Evolutionary conservation across 2,113 vertebrate genomes (phyloP), one percentile per base, ranked within the genome.

Genomic region (Artemisiospiza belli): DNA sequence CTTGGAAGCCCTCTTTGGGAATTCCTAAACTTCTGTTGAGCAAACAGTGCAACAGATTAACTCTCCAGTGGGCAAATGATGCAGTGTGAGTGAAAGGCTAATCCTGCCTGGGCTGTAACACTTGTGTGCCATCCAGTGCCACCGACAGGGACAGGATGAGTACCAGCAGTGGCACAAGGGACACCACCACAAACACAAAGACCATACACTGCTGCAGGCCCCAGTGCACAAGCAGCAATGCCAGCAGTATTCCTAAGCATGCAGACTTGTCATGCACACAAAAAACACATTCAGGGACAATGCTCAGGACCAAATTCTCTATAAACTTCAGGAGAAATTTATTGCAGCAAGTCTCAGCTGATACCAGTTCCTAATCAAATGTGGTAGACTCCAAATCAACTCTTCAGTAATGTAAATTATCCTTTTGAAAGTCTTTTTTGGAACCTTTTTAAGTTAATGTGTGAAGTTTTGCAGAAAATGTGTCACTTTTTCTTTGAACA

Each of bases 361-460:
- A 95, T 85, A 88, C 82, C 62, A 94, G 78, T 30, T 91, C 94
- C 90, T 94, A 95, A 96, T 95, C 96, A 92, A 95, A 95, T 83
- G 87, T 91, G 91, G 90, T 86, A 96, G 91, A 94, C 93, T 92
- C 21, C 1, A 91, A 96, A 96, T 96, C 94, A 94, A 15, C 81
- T 74, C 95, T 86, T 94, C 95, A 92, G 90, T 94, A 97, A 96
- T 97, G 96, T 92, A 97, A 97, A 95, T 96, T 70, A 95, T 93
- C n/a, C 83, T 95, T 97, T 96, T 95, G 89, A 95, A 96, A 97
- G 90, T 90, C 91, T 92, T 92, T 93, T 95, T 89, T 91, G 81
- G 87, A 96, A 90, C 80, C 93, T 96, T 96, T 96, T 95, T 91
- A 96, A 95, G 95, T 94, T 74, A 55, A 94, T 78, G 87, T 92